Evolutionary conservation across 2,888 invertebrate genomes (phyloP), one percentile per base, ranked within the genome.

Genomic region (Trachelus troglodyta): DNA sequence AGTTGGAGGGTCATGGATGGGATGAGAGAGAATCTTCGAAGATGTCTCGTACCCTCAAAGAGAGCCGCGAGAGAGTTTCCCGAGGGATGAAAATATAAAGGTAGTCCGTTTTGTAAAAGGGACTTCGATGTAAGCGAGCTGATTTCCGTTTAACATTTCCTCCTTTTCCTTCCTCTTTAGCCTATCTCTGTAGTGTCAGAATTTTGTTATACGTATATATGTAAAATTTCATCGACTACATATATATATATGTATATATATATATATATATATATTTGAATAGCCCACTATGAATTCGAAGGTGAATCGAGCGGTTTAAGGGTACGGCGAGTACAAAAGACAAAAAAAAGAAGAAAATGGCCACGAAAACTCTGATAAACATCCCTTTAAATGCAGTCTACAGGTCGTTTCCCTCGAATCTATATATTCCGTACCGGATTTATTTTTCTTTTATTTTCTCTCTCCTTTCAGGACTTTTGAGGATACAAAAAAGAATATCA

Each of bases 121-220:
- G 81, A 82, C 79, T 81, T 73, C 78, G 83, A 79, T 82, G 84
- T 83, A 85, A 87, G 83, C 83, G 80, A 82, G 81, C 85, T 86
- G 88, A 88, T 88, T 88, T 88, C 86, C 88, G 88, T 87, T 88
- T 86, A 88, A 88, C 87, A 80, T 87, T 87, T 85, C 80, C 83
- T 83, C 33, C 71, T 31, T 56, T 56, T 23, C 56, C 56, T 23
- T 23, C 56, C 56, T 56, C 56, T 9, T 56, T 56, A 23, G 9
- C 56, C 56, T 23, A 37, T 56, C 23, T 1, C 56, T 15, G 9
- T 23, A 23, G 56, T 56, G 56, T 56, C 56, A 56, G 2, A 56
- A 56, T 56, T 56, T 56, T 6, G 1, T 23, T 2, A 9, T 56
- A 56, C 23, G 56, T 56, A 56, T 12, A 9, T 40, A 40, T 40